Base-by-base conservation (phyloP, 2,888 invertebrate species). In the Tuberolachnus salignus region DNA sequence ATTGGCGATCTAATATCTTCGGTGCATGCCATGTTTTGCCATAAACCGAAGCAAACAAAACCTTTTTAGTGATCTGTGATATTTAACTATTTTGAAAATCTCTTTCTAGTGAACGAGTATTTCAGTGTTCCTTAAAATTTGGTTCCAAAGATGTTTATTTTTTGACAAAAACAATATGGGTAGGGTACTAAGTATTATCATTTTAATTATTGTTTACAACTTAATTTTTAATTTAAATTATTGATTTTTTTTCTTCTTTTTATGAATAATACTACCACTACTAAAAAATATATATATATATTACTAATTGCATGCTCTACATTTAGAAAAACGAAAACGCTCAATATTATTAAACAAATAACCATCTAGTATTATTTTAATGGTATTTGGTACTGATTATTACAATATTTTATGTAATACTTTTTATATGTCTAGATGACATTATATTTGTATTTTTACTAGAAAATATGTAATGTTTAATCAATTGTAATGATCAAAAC, bases 381-480 rank as follows among this genome's bases (percentile, higher is more conserved):
- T 73, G 63, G 51, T 72, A 72, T 61, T 72, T 61, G 61, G 61
- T 73, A 73, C 61, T 73, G 73, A 63, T 73, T 73, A 63, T 63
- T 73, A 63, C 51, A 42, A 63, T 42, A 21, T 61, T 59, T 72
- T 59, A 59, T 61, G 44, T 59, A 72, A 19, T 59, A 59, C n/a
- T 4, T 71, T 61, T 61, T 53, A 42, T 63, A 14, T n/a, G 21
- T 16, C 16, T 42, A 51, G 13, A 34, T 14, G 19, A 61, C 6
- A 11, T 72, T 63, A 51, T 42, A 51, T 3, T 63, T 69, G 51
- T 19, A 59, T 61, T 73, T 51, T 63, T 63, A 16, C 19, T 63
- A 63, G 1, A 51, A 61, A 49, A 3, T 19, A 26, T 72, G 61
- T 73, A 51, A 51, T 34, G 34, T 34, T 46, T 72, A 72, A 61